Base-by-base conservation (phyloP, 2,888 invertebrate species). In the Parnassius mnemosyne region DNA sequence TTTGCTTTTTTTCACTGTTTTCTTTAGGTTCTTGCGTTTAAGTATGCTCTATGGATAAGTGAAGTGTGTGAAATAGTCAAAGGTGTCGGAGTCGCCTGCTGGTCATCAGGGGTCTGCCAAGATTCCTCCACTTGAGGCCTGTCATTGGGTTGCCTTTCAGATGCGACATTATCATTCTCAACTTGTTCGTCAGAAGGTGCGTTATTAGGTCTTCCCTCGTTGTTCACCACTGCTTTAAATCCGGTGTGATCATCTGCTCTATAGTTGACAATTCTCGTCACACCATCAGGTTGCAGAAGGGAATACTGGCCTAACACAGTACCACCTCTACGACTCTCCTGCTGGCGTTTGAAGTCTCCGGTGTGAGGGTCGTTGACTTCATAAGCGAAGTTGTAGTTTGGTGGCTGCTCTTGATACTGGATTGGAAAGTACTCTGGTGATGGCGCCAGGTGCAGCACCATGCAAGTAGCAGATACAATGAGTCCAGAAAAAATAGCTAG, bases 271-370 rank as follows among this genome's bases (percentile, higher is more conserved):
- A 85, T 91, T 69, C 93, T 88, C 66, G 84, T 81, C 1, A 92
- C 73, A 9, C 93, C 93, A 77, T 93, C 93, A 61, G 93, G 89
- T 67, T 93, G 93, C 1, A 87, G 71, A 16, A 93, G 74, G 1
- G 92, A 89, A 74, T 93, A 93, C 66, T 92, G 92, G 43, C 93
- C 93, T 25, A 89, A 79, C 0, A 93, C 92, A 2, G 84, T 83
- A 61, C 92, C 92, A 1, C 92, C 93, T 66, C 84, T 80, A 51
- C 92, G 81, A 61, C 81, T 85, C 71, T 93, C 93, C 0, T 87
- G 87, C 67, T 93, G 93, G 68, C 82, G 91, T 69, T 93, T 93
- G 51, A 88, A 78, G 68, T 93, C 93, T 13, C 93, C 93, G 0
- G 93, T 92, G 41, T 87, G 78, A 3, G 78, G 78, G 65, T 93